Base-by-base conservation (phyloP, 2,888 invertebrate species). In the Anorthoa munda region DNA sequence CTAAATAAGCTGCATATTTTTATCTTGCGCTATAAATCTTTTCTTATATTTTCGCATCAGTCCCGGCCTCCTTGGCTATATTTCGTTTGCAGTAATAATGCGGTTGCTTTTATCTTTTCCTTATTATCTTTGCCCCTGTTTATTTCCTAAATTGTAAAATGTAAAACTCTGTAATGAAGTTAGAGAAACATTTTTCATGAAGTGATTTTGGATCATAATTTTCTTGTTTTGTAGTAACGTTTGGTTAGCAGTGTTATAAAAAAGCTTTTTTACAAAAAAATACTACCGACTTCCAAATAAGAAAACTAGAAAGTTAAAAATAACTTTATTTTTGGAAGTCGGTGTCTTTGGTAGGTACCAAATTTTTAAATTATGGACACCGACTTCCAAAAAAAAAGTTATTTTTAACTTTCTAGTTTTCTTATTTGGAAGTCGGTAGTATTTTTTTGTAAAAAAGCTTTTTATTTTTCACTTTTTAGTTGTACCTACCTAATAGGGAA, bases 91-190 rank as follows among this genome's bases (percentile, higher is more conserved):
- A 81, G 82, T 80, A 87, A 88, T 86, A 83, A 81, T 84, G 84
- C 59, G 86, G 81, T 82, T 81, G 75, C 85, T 83, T 85, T 82
- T 88, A 88, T 87, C 84, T 84, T 84, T 86, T 82, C 85, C 88
- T 88, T 87, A 83, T 88, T 88, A 88, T 85, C 86, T 85, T 56
- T 75, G 67, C 58, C 74, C 72, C 78, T 83, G 84, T 86, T 87
- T 86, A 87, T 85, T 87, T 82, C 60, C 77, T 69, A 84, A 86
- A 87, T 84, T 84, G 83, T 75, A 77, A 85, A 82, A 72, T 72
- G 72, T 70, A 77, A 61, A 81, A 70, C 56, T 63, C 51, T 68
- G 46, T 76, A 81, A 84, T 69, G 84, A 76, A 77, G 84, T 81
- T 84, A 61, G 31, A 26, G n/a, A 17, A 70, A 63, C 39, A 53